Evolutionary conservation across 1,140 invertebrate species (phyloP).

Genomic region (Temnothorax nylanderi): DNA sequence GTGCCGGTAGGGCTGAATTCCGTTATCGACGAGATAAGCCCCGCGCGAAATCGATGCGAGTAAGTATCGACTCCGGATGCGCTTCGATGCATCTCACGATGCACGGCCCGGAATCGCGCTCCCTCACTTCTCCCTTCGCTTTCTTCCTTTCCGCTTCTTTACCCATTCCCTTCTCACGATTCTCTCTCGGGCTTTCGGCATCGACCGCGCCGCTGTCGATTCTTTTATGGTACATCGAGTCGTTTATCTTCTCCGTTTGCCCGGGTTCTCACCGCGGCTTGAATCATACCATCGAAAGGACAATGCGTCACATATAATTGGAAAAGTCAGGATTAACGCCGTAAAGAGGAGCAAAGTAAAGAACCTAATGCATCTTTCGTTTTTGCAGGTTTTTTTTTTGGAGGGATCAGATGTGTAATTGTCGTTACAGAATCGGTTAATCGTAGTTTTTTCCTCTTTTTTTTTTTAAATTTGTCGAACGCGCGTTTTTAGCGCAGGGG

Average conservation of each 20-base stretch:
- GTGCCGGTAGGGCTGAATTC: slow-evolving; percentile 35
- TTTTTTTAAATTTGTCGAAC: neutral
- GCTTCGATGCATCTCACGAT: slow-evolving; percentile 66
- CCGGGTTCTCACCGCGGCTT: slow-evolving; percentile 45
- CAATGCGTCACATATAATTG: slow-evolving; percentile 55
- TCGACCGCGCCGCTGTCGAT: slow-evolving; percentile 56
- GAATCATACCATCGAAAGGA: slow-evolving; percentile 46
- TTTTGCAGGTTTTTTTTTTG: neutral
- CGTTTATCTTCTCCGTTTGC: slow-evolving; percentile 56
- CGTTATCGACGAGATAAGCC: slow-evolving; percentile 67
- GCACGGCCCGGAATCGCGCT: slow-evolving; percentile 53
- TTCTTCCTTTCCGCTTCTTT: slow-evolving; percentile 9
- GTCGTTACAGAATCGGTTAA: neutral
- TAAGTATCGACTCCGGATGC: slow-evolving; percentile 62
- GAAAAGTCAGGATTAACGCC: slow-evolving; percentile 61
- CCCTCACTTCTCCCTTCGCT: slow-evolving; percentile 10
- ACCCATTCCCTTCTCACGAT: neutral
- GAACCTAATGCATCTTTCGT: neutral
- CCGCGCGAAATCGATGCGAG: slow-evolving; percentile 68
- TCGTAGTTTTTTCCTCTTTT: neutral
- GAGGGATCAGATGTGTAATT: neutral
- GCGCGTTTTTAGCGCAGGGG: neutral
- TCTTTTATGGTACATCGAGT: slow-evolving; percentile 62
- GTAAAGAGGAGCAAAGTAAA: neutral
- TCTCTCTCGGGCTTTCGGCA: slow-evolving; percentile 49